Conservation (phyloP, 1,140 invertebrate genomes). For the Sinonovacula constricta region DNA sequence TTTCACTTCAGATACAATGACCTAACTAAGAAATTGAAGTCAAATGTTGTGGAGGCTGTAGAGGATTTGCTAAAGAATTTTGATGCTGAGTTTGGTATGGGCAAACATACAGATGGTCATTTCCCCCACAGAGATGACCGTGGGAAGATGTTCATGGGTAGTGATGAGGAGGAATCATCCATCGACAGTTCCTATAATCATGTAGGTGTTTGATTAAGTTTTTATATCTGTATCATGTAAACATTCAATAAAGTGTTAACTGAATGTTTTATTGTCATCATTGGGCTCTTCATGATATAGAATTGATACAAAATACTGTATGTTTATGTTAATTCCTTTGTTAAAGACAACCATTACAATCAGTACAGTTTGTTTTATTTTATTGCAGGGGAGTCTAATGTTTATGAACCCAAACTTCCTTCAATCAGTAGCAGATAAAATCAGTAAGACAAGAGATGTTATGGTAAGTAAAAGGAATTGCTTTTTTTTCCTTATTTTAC, state of each 20-base stretch:
- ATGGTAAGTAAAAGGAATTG: no score
- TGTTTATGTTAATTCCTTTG: no score
- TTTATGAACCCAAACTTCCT: slow-evolving; percentile 72
- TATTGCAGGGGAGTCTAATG: slow-evolving; percentile 72
- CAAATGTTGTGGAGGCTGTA: slow-evolving; percentile 66
- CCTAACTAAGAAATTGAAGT: slow-evolving; percentile 67
- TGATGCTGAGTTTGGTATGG: slow-evolving; percentile 72
- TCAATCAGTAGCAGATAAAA: slow-evolving; percentile 68
- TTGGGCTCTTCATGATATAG: no score
- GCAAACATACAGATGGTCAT: slow-evolving; percentile 53
- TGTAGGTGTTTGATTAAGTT: no score
- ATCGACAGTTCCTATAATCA: slow-evolving; percentile 74
- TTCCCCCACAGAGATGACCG: slow-evolving; percentile 46
- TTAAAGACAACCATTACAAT: no score
- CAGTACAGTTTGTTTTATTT: slow-evolving; percentile 28
- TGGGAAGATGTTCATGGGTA: slow-evolving; percentile 51
- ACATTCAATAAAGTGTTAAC: no score
- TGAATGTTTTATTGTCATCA: no score
- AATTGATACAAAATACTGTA: no score
- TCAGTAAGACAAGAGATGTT: slow-evolving; percentile 60
- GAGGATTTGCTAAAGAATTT: slow-evolving; percentile 72
- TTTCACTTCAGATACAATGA: slow-evolving; percentile 65
- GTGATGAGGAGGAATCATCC: slow-evolving; percentile 75
- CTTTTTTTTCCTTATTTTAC: no score
- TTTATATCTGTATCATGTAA: no score